phyloP scores from a whole-genome alignment of 2,113 vertebrate genomes.

The Trinectes maculatus region DNA sequence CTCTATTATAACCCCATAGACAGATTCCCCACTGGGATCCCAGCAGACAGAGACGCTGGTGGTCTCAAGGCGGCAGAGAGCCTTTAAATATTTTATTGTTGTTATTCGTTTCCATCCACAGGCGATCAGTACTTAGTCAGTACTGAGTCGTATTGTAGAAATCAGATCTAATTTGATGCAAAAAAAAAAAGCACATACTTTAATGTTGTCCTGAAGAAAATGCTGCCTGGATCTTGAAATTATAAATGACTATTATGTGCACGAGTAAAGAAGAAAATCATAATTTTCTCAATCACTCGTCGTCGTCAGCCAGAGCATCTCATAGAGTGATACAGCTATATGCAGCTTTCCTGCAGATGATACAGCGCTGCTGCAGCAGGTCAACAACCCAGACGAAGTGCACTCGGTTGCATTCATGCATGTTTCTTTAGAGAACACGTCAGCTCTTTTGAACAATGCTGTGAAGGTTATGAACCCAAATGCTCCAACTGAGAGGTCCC shows the following conservation, averaged over 20 bases:
- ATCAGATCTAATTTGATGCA: not conserved
- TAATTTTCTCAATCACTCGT: no score
- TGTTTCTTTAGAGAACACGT: not conserved
- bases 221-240: no score
- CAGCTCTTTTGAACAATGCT: no score
- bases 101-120: conserved; percentile 20
- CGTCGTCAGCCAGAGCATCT: no score
- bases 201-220: no score
- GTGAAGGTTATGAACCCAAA: not conserved
- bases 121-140: conserved; percentile 13
- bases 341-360: no score
- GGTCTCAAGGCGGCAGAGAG: conserved; percentile 30
- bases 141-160: not conserved
- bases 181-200: not conserved
- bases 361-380: no score
- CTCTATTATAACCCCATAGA: conserved; percentile 7
- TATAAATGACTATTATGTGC: no score
- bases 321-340: no score
- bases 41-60: not conserved
- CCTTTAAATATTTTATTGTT: conserved; percentile 66
- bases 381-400: no score
- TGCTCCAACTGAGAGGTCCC: not conserved
- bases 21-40: conserved; percentile 23
- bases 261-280: no score
- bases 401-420: not conserved